Conservation (phyloP, 2,797 vertebrate genomes). For the Aphelocoma californica region DNA sequence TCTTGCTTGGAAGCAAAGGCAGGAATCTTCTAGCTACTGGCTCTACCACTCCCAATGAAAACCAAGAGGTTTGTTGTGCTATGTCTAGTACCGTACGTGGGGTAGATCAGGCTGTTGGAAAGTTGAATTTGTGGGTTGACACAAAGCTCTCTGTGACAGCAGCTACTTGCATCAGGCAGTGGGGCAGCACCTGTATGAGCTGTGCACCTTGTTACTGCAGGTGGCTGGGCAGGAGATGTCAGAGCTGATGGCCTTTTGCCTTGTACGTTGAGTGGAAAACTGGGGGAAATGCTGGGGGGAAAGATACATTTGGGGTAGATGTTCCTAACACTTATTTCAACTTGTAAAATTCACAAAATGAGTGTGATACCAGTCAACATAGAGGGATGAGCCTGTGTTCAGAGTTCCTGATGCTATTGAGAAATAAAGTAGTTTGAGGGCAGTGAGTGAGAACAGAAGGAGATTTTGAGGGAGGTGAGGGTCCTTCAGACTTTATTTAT, state of each 20-base stretch:
- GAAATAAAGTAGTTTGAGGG: background rate
- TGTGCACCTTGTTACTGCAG: background rate
- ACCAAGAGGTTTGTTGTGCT: background rate
- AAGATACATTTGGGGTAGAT: background rate
- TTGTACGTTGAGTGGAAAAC: accelerated
- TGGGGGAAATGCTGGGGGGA: background rate
- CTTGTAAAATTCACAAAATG: background rate
- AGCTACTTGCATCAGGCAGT: background rate
- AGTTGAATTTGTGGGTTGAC: background rate
- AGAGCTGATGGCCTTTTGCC: background rate
- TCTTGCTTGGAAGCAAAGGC: background rate
- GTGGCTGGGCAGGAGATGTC: background rate
- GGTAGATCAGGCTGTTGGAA: background rate
- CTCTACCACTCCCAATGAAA: accelerated
- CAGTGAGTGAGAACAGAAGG: background rate
- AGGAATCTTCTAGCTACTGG: background rate
- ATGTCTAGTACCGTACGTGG: background rate
- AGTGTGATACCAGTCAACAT: background rate
- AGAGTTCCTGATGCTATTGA: background rate
- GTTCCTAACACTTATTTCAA: background rate
- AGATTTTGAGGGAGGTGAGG: slow-evolving; percentile 27
- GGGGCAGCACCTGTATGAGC: background rate
- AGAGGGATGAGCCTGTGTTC: background rate
- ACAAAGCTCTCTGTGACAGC: background rate
- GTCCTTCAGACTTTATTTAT: slow-evolving; percentile 4